Conservation (phyloP, 1,140 invertebrate species). For the Listronotus bonariensis region DNA sequence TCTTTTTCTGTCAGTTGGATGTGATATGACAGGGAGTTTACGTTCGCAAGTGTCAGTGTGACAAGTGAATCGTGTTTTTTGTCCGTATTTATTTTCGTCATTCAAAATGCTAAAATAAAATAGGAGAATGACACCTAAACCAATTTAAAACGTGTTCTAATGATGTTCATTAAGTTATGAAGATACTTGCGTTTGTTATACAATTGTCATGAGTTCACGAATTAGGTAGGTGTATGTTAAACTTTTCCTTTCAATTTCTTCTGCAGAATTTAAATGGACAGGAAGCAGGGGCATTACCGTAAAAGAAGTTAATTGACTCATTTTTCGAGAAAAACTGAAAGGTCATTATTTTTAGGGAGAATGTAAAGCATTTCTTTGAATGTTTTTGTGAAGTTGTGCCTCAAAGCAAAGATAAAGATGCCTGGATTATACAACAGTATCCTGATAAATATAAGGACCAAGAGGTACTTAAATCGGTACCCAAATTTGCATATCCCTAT, state of each 20-base stretch:
- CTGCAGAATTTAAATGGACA: not conserved
- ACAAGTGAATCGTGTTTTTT: not conserved
- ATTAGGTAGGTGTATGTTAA: slow-evolving; percentile 17
- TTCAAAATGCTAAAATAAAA: slow-evolving; percentile 14
- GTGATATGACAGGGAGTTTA: not conserved
- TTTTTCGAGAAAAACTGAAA: not conserved
- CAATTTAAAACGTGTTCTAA: not conserved
- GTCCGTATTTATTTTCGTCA: slow-evolving; percentile 1
- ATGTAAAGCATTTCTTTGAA: slow-evolving; percentile 80
- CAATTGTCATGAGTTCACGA: slow-evolving; percentile 19
- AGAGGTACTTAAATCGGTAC: slow-evolving; percentile 78
- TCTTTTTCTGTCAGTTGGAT: too few species aligned
- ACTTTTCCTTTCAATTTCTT: not conserved
- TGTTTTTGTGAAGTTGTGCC: slow-evolving; percentile 82
- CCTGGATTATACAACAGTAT: slow-evolving; percentile 79
- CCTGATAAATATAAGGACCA: slow-evolving; percentile 74
- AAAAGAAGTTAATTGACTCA: not conserved
- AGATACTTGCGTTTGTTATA: not conserved
- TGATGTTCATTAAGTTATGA: not conserved
- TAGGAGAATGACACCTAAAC: not conserved
- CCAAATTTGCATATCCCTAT: slow-evolving; percentile 86
- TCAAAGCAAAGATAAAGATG: slow-evolving; percentile 63
- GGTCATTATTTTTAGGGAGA: slow-evolving; percentile 63
- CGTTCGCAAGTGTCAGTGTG: slow-evolving; percentile 7
- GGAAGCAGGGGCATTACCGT: not conserved